phyloP scores from a whole-genome alignment of 1,140 invertebrate species.

The Homalodisca vitripennis region DNA sequence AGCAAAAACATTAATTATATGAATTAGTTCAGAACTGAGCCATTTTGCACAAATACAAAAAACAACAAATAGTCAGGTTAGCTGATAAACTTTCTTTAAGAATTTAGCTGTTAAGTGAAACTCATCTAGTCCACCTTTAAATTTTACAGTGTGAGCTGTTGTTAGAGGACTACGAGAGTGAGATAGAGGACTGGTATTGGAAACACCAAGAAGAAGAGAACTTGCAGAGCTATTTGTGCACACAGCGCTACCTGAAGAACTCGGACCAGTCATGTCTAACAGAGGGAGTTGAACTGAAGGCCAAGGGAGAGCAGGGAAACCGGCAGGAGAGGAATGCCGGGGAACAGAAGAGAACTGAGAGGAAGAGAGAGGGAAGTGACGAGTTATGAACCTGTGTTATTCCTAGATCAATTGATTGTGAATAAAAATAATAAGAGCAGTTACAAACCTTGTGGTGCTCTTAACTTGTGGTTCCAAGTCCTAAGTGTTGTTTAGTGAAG shows the following conservation, averaged over 20 bases:
- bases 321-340: not conserved
- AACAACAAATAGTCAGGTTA: not conserved
- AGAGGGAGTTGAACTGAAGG: conserved; percentile 48
- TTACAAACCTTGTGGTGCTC: too few relatives aligned
- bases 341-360: conserved; percentile 25
- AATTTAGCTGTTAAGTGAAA: not conserved
- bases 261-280: conserved; percentile 67
- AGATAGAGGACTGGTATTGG: conserved; percentile 79
- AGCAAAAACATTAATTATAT: not conserved
- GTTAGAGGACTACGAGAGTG: conserved; percentile 71
- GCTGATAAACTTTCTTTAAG: not conserved
- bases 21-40: too few relatives aligned
- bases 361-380: too few relatives aligned
- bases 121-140: not conserved
- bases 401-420: too few relatives aligned
- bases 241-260: conserved; percentile 60
- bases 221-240: conserved; percentile 67
- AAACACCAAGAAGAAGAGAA: conserved; percentile 63
- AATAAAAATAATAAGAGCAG: too few relatives aligned
- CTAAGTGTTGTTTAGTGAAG: too few relatives aligned
- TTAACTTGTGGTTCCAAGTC: too few relatives aligned
- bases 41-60: not conserved
- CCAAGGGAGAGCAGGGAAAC: conserved; percentile 23
- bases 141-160: conserved; percentile 64
- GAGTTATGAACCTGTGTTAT: too few relatives aligned